A percentile compares a stretch with the other conserved stretches of the same genome.
phyloP scores from a whole-genome alignment of 2,113 vertebrate species.

The Zosterops pallidus region DNA sequence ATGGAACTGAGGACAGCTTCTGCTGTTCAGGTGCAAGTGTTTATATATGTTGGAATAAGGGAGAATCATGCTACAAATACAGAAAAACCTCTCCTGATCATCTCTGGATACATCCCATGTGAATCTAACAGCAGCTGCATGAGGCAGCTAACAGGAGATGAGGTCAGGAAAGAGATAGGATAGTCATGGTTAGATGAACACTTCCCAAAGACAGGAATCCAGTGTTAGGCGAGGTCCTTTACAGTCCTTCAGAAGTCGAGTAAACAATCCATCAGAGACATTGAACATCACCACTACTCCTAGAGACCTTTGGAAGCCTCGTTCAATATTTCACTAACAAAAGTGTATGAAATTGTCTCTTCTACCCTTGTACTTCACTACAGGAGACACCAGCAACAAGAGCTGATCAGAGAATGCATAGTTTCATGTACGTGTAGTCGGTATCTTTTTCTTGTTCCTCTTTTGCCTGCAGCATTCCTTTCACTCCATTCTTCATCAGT shows the following conservation, averaged over 20 bases:
- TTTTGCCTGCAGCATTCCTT: neutral
- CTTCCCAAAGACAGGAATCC: neutral
- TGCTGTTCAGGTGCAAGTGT: neutral
- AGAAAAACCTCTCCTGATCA: neutral
- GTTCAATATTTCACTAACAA: neutral
- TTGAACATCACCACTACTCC: neutral
- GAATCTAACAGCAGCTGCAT: neutral
- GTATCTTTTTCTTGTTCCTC: neutral
- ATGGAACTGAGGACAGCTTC: neutral
- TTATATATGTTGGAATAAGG: neutral
- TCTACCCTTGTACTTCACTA: neutral
- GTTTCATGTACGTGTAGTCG: rapidly evolving
- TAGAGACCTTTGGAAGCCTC: neutral
- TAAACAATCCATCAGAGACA: neutral
- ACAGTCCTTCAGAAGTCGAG: neutral
- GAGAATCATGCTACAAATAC: neutral
- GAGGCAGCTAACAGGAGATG: neutral
- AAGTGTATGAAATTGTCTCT: neutral
- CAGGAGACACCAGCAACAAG: neutral
- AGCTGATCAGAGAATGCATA: neutral
- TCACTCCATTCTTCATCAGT: neutral
- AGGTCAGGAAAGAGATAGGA: neutral
- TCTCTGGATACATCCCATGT: neutral
- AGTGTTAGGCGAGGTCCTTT: neutral
- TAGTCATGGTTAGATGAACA: neutral